Percentiles rank a stretch among this genome's conserved stretches.
These are phyloP conservation scores for Xenopus borealis DNA, from an alignment of 2,113 vertebrate genomes.

Conservation along the genomic window DNA sequence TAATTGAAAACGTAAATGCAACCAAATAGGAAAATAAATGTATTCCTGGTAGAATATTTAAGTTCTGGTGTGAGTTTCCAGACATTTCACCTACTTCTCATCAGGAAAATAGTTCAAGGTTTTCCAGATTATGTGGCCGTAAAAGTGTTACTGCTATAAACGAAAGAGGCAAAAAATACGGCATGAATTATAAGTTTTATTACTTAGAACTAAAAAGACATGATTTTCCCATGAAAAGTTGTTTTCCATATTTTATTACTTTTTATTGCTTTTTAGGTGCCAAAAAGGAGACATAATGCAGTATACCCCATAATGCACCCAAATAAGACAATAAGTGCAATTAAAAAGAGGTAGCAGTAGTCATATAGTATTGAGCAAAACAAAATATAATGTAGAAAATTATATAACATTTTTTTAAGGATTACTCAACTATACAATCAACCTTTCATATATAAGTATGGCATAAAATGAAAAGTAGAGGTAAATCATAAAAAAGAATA, in stretches of 20 bases:
- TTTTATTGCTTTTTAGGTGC: background rate
- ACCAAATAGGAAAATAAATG: constrained; percentile 5
- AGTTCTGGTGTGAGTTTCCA: constrained; percentile 19
- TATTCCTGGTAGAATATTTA: constrained; percentile 28
- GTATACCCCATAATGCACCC: background rate
- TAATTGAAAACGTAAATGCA: constrained; percentile 5
- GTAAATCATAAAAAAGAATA: no score
- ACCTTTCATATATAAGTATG: no score
- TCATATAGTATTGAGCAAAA: no score
- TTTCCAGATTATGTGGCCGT: constrained; percentile 27
- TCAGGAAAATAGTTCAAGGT: constrained; percentile 21
- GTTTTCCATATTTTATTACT: background rate
- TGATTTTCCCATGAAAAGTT: background rate
- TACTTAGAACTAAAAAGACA: background rate
- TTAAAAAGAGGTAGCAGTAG: no score
- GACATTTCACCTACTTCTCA: constrained; percentile 39
- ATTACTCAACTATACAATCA: no score
- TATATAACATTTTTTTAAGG: no score
- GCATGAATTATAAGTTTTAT: constrained; percentile 15
- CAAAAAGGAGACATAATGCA: constrained; percentile 7
- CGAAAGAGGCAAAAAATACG: constrained; percentile 18
- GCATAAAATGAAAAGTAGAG: no score
- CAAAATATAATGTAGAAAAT: no score
- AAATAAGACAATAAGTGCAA: background rate
- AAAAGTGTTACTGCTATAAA: constrained; percentile 26